Evolutionary conservation across 2,888 invertebrate genomes (phyloP), one percentile per base, ranked within the genome.

Genomic region (Lysandra bellargus): DNA sequence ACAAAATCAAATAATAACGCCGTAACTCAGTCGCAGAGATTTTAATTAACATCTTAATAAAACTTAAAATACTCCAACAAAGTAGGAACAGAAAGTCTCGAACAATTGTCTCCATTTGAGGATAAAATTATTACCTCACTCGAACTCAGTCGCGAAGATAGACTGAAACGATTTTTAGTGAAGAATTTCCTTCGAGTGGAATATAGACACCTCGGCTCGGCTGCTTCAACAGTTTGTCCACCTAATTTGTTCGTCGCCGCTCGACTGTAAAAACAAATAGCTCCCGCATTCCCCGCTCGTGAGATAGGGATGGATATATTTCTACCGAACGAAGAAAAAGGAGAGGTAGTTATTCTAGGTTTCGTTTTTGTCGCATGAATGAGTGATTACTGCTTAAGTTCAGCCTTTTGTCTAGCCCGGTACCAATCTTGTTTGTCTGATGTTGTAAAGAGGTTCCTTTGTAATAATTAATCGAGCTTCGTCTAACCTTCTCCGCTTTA

Each of bases 211-310:
- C 92, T 93, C 92, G 90, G 87, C 89, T 90, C 92, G 90, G 86
- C 89, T 90, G 91, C 90, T 92, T 91, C 91, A 91, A 92, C 92
- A 93, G 94, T 94, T 93, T 94, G 94, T 93, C 93, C 92, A 92
- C 92, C 94, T 93, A 94, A 94, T 94, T 94, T 94, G 93, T 92
- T 93, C 94, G 91, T 87, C 91, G 91, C 88, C 91, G 90, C 90
- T 91, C 92, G 89, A 89, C 93, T 93, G 93, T 91, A 92, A 93
- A 93, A 94, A 94, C 93, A 94, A 94, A 94, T 93, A 93, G 91
- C 87, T 89, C 88, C 89, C 89, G 88, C 88, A 89, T 91, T 91
- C 89, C 88, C 91, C 88, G 89, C 88, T 87, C 86, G 88, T 86
- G 86, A 84, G 91, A 91, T 87, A 90, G 88, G 89, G 92, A 91